Base-by-base conservation (phyloP, 2,888 invertebrate species). In the Troides aeacus region DNA sequence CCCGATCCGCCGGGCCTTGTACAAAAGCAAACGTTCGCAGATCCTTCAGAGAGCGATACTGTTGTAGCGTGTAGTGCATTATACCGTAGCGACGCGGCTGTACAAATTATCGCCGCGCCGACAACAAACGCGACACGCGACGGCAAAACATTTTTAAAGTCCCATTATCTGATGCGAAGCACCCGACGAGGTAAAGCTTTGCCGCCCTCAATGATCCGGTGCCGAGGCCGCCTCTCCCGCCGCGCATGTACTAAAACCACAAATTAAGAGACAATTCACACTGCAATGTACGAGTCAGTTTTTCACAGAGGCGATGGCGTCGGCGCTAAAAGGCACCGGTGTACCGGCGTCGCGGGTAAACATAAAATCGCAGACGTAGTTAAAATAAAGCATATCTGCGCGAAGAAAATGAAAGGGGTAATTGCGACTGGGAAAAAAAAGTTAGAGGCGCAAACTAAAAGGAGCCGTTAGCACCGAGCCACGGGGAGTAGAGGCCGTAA, bases 391-490 rank as follows among this genome's bases (percentile, higher is more conserved):
- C 83, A 78, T 81, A 75, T 78, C 78, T 81, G 81, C 79, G 81
- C 81, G 80, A 81, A 81, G 80, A 81, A 81, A 82, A 81, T 84
- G 84, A 88, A 87, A 85, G 84, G 84, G 87, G 87, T 88, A 89
- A 89, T 89, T 86, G 87, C 84, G 83, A 84, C 30, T 30, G 80
- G 80, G 86, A 85, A 85, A 83, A 88, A 50, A 86, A 85, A 81
- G 81, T 79, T 75, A 78, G 81, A 81, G 84, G 83, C 81, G 82
- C 84, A 84, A 86, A 88, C 83, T 85, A 84, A 86, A 86, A 85
- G 85, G 84, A 86, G 84, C 83, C 83, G 84, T 85, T 83, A 83
- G 78, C 77, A 82, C 77, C 80, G 82, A 84, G 82, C 81, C 79
- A 81, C 76, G 81, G 80, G 79, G 80, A 81, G 81, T 77, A 77